These are phyloP conservation scores for Toxonevra muliebris DNA, from an alignment of 2,888 invertebrate species.

Conservation along the genomic window DNA sequence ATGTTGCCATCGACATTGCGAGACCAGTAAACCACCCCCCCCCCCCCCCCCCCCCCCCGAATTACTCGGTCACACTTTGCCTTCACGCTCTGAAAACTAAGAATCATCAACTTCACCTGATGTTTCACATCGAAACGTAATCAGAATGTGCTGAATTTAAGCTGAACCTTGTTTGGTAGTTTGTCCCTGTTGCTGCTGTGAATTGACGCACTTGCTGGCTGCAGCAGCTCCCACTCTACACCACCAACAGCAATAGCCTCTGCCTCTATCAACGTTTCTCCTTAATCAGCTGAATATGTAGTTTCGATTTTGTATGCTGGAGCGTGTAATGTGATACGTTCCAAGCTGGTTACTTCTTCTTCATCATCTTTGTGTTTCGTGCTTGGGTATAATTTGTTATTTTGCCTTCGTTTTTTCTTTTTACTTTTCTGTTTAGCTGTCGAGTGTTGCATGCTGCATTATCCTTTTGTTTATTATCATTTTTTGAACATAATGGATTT, in stretches of 20 bases:
- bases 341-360: not conserved
- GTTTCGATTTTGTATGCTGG: not conserved
- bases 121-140: constrained; percentile 34
- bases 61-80: too few relatives aligned
- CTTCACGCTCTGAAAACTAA: too few relatives aligned
- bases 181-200: constrained; percentile 7
- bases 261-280: constrained; percentile 1
- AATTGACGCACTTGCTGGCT: constrained; percentile 10
- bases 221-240: not conserved
- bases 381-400: constrained; percentile 35
- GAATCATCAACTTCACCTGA: constrained; percentile 39
- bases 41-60: too few relatives aligned
- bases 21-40: not conserved
- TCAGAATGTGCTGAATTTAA: not conserved
- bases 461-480: constrained; percentile 33
- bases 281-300: constrained; percentile 18
- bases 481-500: constrained; percentile 26
- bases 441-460: constrained; percentile 18
- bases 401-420: constrained; percentile 5
- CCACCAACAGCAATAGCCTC: too few relatives aligned
- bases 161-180: not conserved
- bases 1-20: constrained; percentile 27
- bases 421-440: not conserved
- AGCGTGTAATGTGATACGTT: constrained; percentile 34
- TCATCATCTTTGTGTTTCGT: constrained; percentile 16